phyloP scores from a whole-genome alignment of 2,797 vertebrate species.

The Muscicapa striata region DNA sequence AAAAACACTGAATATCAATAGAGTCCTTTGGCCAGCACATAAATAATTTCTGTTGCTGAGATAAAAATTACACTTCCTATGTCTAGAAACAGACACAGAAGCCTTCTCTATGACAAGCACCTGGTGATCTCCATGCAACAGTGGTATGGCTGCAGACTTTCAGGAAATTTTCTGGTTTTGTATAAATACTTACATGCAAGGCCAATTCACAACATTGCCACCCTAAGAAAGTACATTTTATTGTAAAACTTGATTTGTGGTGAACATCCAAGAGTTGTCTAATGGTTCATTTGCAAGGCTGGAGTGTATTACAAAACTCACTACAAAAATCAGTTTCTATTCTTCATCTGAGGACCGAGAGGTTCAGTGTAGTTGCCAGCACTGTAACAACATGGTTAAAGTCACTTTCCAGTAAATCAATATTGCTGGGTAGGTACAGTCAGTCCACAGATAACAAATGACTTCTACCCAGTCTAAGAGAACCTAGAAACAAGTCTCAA shows the following conservation, averaged over 20 bases:
- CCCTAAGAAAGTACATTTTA: not conserved
- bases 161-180: not conserved
- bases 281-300: not conserved
- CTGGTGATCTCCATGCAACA: not conserved
- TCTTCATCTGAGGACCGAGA: constrained; percentile 23
- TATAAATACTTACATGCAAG: constrained; percentile 22
- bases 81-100: constrained; percentile 11
- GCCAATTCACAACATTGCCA: not conserved
- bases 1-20: not conserved
- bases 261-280: not conserved
- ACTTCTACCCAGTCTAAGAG: not conserved
- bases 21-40: constrained; percentile 6
- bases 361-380: constrained; percentile 9
- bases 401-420: constrained; percentile 1
- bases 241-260: constrained; percentile 24
- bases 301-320: constrained; percentile 39
- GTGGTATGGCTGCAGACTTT: not conserved
- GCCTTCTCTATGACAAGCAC: not conserved
- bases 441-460: constrained; percentile 37
- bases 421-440: constrained; percentile 14
- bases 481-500: constrained; percentile 32
- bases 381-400: not conserved
- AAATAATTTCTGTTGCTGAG: not conserved
- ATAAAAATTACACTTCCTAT: not conserved
- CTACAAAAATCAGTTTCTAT: constrained; percentile 9